Percentiles rank a stretch among this genome's conserved stretches.
Evolutionary conservation across 2,888 invertebrate species (phyloP).

Genomic region (Acanthopleura granulata): DNA sequence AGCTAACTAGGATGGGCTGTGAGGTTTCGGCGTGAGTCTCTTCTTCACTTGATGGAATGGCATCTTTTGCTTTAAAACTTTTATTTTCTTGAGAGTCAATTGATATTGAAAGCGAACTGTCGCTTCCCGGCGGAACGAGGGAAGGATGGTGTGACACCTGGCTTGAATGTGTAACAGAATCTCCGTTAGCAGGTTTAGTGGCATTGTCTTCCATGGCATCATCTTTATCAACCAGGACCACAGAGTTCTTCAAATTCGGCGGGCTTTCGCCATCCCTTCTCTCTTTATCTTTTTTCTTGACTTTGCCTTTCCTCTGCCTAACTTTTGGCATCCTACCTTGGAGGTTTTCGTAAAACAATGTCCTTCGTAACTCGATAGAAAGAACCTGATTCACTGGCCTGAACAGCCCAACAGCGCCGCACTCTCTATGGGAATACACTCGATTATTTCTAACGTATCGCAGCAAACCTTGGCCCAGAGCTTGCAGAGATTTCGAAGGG

Average conservation of each 20-base stretch:
- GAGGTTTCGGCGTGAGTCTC: neutral
- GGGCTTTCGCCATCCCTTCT: neutral
- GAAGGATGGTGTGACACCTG: neutral
- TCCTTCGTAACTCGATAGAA: neutral
- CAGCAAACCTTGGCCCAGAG: slow-evolving; percentile 1
- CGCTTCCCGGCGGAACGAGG: neutral
- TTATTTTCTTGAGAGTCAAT: neutral
- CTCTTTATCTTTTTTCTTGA: neutral
- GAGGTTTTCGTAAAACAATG: neutral
- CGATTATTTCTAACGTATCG: slow-evolving; percentile 3
- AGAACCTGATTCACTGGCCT: slow-evolving; percentile 14
- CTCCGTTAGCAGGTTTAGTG: too few species aligned
- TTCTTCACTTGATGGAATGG: neutral
- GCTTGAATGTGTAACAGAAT: too few species aligned
- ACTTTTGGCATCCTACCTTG: neutral
- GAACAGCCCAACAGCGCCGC: neutral
- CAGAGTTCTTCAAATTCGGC: neutral
- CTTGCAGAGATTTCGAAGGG: slow-evolving; percentile 8
- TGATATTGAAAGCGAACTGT: neutral
- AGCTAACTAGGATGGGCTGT: neutral
- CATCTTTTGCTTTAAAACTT: neutral
- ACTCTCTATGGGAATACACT: neutral
- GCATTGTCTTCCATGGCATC: too few species aligned
- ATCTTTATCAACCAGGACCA: neutral
- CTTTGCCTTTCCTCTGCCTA: neutral